Conservation (phyloP, 2,797 vertebrate species). For the Peromyscus aztecus region DNA sequence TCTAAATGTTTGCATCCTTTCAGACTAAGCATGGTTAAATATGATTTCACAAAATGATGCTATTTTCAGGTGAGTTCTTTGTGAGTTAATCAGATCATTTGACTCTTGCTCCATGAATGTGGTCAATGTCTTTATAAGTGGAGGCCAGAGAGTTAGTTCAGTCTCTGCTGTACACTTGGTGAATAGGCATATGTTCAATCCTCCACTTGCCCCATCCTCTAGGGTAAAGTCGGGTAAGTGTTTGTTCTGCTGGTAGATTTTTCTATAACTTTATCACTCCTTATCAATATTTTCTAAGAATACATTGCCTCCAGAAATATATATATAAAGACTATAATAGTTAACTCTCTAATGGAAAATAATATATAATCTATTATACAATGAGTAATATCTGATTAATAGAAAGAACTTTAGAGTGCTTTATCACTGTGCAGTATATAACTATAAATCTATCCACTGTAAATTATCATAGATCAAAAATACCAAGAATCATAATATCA, state of each 20-base stretch:
- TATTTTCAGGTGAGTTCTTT: not conserved
- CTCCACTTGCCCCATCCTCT: not conserved
- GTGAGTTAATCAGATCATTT: too few relatives aligned
- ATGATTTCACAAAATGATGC: not conserved
- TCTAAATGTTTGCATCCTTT: not conserved
- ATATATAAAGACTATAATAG: not conserved
- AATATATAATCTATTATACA: not conserved
- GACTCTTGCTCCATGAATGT: not conserved
- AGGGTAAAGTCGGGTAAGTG: not conserved
- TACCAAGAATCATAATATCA: not conserved
- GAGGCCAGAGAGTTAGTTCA: too few relatives aligned
- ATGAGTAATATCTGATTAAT: not conserved
- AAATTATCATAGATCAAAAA: not conserved
- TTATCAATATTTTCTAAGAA: not conserved
- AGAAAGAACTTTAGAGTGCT: not conserved
- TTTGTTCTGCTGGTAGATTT: not conserved
- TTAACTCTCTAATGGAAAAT: not conserved
- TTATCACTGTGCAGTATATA: not conserved
- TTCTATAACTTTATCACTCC: conserved; percentile 1
- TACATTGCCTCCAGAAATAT: not conserved
- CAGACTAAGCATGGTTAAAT: not conserved
- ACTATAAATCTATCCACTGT: not conserved
- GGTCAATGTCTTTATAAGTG: not conserved
- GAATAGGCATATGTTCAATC: not conserved
- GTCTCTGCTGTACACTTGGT: not conserved